Evolutionary conservation across 2,113 vertebrate genomes (phyloP), one percentile per base, ranked within the genome.

Genomic region (Chlamydotis undulata): DNA sequence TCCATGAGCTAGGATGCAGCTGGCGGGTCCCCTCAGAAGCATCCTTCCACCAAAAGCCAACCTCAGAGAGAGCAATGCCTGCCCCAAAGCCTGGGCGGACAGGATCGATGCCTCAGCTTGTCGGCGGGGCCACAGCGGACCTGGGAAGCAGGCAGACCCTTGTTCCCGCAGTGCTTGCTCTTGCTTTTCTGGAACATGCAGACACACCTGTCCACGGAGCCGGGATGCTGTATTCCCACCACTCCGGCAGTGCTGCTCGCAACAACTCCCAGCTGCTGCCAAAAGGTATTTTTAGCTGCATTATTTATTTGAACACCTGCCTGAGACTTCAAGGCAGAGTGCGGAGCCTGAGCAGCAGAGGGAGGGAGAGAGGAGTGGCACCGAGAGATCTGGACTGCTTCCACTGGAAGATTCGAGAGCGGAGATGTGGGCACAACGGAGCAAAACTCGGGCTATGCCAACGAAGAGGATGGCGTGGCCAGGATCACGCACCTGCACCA

Each of bases 281-380:
- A 89, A 92, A 97, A 97, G 97, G 98, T 99, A 99, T 99, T 99
- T 99, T 98, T 98, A 99, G 98, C 97, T 97, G 93, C 97, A 96
- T 98, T 98, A 98, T 99, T 99, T 98, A 99, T 98, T 98, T 98
- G 97, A 98, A 98, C 98, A 99, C 98, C 99, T 99, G 99, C 98
- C 97, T 97, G 90, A 94, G 94, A 93, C 87, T 89, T 95, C 78
- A 83, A 96, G 96, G 93, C 96, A 97, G 94, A 97, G 94, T 79
- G 95, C 47, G 5, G 75, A 75, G 92, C 74, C 93, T 86, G 68
- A 95, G 90, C 88, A 63, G 75, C 64, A 2, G 29, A 90, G 65
- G 63, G 59, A 81, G 75, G 75, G 71, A 91, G 78, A 75, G 35
- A 93, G 41, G 87, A 87, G 97, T 55, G 28, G 98, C 95, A 23